A percentile compares a stretch with the other conserved stretches of the same genome.
These are phyloP conservation scores for Pangasius krempfi DNA, from an alignment of 2,797 vertebrate genomes.

Conservation along the genomic window DNA sequence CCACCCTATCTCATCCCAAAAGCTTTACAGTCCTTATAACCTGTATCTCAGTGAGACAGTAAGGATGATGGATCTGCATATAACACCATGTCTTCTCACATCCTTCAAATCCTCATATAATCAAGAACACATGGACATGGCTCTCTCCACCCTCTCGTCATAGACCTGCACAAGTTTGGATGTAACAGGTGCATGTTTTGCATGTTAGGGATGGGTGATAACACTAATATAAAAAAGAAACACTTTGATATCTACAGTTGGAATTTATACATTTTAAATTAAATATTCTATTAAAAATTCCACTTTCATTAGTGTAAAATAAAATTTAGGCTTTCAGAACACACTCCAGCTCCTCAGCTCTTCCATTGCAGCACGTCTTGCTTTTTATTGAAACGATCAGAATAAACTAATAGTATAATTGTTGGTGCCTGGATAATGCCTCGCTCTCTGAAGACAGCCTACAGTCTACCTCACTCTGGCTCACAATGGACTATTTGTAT, in stretches of 20 bases:
- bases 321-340: neutral
- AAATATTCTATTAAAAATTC: neutral
- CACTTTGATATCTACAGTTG: neutral
- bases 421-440: neutral
- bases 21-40: neutral
- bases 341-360: neutral
- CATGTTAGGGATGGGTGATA: neutral
- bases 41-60: neutral
- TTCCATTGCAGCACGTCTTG: neutral
- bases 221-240: neutral
- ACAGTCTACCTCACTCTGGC: neutral
- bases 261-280: neutral
- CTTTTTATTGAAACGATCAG: neutral
- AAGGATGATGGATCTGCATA: conserved; percentile 27
- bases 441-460: neutral
- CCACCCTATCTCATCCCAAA: neutral
- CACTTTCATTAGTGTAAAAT: neutral
- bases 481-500: neutral
- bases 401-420: neutral
- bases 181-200: neutral
- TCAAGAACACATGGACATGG: neutral
- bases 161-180: neutral
- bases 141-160: neutral
- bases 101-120: conserved; percentile 7
- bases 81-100: conserved; percentile 43